Evolutionary conservation across 1,140 invertebrate genomes (phyloP).

Genomic region (Glomeris maerens): DNA sequence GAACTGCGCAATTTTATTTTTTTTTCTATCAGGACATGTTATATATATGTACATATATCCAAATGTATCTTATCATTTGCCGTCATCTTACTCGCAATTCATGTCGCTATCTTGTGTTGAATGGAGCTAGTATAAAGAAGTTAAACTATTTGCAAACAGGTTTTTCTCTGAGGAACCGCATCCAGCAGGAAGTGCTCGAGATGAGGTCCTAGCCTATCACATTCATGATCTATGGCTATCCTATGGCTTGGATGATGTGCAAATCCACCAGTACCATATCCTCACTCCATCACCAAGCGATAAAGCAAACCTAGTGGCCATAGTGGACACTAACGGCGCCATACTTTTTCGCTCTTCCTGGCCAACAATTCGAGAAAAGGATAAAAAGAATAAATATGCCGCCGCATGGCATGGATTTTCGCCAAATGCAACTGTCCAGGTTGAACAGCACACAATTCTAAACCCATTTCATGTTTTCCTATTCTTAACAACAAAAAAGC

Average conservation of each 20-base stretch:
- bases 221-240: background rate
- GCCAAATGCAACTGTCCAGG: constrained; percentile 3
- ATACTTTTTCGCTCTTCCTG: background rate
- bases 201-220: background rate
- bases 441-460: constrained; percentile 11
- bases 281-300: background rate
- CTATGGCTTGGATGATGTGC: background rate
- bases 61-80: no score
- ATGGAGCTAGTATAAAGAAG: no score
- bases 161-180: background rate
- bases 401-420: constrained; percentile 4
- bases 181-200: background rate
- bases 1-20: no score
- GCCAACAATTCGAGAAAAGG: background rate
- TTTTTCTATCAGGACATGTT: no score
- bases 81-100: no score
- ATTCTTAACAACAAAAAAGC: background rate
- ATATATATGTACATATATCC: no score
- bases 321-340: background rate
- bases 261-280: background rate
- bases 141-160: background rate
- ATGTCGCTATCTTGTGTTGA: no score
- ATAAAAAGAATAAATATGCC: background rate
- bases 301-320: background rate
- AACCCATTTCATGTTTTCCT: constrained; percentile 5